A percentile compares a stretch with the other conserved stretches of the same genome.
These are phyloP conservation scores for Parasteatoda tepidariorum DNA, from an alignment of 1,140 invertebrate genomes.

Conservation along the genomic window DNA sequence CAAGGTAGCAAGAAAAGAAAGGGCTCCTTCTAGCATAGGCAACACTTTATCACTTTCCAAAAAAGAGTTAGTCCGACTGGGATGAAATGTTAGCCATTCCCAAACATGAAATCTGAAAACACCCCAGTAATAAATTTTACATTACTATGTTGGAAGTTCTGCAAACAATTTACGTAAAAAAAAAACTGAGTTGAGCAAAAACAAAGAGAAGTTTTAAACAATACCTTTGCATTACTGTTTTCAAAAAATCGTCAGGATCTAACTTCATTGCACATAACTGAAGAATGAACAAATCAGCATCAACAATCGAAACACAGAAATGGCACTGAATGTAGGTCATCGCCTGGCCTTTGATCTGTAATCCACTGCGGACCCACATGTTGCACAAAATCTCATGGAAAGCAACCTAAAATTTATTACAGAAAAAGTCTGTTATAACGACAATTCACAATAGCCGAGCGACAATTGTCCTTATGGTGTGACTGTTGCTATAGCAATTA, in stretches of 20 bases:
- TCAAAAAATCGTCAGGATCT: conserved; percentile 85
- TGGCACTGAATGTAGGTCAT: conserved; percentile 99
- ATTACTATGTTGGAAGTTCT: no score
- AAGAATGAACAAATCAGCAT: conserved; percentile 93
- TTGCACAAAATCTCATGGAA: conserved; percentile 95
- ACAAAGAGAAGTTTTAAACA: no score
- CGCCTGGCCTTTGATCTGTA: conserved; percentile 97
- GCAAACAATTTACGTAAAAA: no score
- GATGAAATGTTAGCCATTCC: conserved; percentile 78
- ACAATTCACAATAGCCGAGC: no score
- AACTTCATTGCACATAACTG: conserved; percentile 92
- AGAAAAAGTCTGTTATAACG: no score
- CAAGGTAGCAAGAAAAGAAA: conserved; percentile 91
- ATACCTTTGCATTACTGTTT: conserved; percentile 90
- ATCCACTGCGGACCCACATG: conserved; percentile 95
- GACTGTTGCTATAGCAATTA: no score
- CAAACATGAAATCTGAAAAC: conserved; percentile 68
- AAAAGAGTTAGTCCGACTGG: conserved; percentile 74
- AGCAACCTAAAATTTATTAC: conserved; percentile 76
- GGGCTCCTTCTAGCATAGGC: conserved; percentile 90
- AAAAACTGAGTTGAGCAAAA: no score
- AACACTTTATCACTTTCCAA: conserved; percentile 80
- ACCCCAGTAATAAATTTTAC: no score
- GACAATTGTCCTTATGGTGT: no score
- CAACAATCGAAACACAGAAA: conserved; percentile 98